Conservation (phyloP, 2,888 invertebrate species). For the Drosophila kanekoi region DNA sequence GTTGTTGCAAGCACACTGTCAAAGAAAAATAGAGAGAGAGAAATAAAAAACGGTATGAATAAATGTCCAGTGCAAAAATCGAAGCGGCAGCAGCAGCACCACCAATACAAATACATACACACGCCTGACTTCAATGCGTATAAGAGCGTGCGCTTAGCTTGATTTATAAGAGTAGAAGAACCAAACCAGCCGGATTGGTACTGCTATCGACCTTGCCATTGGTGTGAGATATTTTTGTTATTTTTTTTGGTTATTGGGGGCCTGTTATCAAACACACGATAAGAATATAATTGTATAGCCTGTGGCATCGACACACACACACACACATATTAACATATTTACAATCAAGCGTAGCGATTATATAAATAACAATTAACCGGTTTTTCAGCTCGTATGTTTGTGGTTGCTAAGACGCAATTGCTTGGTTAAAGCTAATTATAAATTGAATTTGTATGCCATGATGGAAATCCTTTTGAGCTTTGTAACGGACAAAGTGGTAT, state of each 20-base stretch:
- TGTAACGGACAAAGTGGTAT: constrained; percentile 15
- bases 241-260: constrained; percentile 1
- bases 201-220: constrained; percentile 32
- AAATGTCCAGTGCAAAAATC: constrained; percentile 32
- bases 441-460: background rate
- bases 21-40: constrained; percentile 4
- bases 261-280: constrained; percentile 42
- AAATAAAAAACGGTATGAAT: constrained; percentile 19
- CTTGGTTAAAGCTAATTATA: constrained; percentile 16
- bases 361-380: constrained; percentile 38
- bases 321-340: background rate
- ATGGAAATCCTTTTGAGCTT: constrained; percentile 15
- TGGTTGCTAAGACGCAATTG: constrained; percentile 18
- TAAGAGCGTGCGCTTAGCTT: constrained; percentile 50
- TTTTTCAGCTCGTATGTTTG: constrained; percentile 4
- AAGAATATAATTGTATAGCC: constrained; percentile 42
- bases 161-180: constrained; percentile 59
- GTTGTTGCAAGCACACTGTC: constrained; percentile 12
- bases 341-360: constrained; percentile 15
- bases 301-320: constrained; percentile 25
- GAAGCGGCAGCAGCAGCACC: constrained; percentile 33
- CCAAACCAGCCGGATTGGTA: constrained; percentile 7
- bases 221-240: background rate
- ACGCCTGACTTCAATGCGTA: constrained; percentile 23
- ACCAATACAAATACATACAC: constrained; percentile 7